Evolutionary conservation across 2,113 vertebrate species (phyloP).

Genomic region (Phrynocephalus versicolor): DNA sequence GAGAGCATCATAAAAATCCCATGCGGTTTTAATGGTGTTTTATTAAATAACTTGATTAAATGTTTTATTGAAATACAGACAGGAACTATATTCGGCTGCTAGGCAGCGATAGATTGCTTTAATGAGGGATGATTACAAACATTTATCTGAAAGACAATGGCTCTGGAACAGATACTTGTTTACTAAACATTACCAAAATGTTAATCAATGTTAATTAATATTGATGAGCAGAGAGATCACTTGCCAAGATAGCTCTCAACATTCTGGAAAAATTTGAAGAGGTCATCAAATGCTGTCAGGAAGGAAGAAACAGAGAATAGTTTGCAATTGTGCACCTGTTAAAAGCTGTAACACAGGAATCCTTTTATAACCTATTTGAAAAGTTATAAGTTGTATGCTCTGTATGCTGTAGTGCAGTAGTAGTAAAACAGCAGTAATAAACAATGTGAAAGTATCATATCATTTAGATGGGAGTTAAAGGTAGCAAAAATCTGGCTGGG

Average conservation of each 20-base stretch:
- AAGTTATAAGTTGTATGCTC: not conserved
- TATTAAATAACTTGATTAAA: conserved; percentile 59
- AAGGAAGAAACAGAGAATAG: not conserved
- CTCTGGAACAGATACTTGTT: accelerated
- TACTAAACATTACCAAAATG: not conserved
- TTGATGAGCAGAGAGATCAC: not conserved
- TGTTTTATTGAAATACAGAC: conserved; percentile 58
- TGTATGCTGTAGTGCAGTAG: not conserved
- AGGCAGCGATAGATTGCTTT: conserved; percentile 7
- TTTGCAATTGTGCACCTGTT: not conserved
- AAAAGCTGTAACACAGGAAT: not conserved
- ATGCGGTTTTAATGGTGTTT: conserved; percentile 42
- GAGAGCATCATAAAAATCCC: not conserved
- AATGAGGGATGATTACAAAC: conserved; percentile 7
- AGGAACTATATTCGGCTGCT: conserved; percentile 22
- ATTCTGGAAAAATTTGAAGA: not conserved
- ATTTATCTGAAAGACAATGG: not conserved
- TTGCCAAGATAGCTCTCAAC: not conserved
- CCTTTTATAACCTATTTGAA: not conserved
- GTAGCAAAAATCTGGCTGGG: not conserved
- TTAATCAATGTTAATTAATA: accelerated
- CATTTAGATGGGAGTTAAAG: not conserved
- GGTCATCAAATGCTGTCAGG: not conserved
- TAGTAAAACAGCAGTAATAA: not conserved
- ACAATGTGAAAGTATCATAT: not conserved